Evolutionary conservation across 2,797 vertebrate genomes (phyloP).

Genomic region (Sebastes hopkinsi): DNA sequence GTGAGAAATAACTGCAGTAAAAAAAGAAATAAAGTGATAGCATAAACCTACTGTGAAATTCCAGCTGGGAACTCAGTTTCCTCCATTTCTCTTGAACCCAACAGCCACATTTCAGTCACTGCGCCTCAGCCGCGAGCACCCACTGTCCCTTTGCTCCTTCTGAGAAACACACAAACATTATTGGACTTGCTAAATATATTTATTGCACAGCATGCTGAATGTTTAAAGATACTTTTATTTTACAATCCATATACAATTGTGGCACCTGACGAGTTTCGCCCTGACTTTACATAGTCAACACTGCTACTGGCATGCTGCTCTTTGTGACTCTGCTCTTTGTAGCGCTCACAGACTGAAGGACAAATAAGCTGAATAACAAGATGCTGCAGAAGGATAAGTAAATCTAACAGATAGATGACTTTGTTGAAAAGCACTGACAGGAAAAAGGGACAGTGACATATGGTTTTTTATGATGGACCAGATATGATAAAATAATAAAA

Average conservation of each 20-base stretch:
- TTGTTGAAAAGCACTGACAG: neutral
- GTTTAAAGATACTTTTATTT: constrained; percentile 81
- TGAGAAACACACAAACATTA: constrained; percentile 62
- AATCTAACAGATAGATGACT: constrained; percentile 16
- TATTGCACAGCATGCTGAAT: constrained; percentile 75
- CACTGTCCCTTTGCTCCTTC: constrained; percentile 30
- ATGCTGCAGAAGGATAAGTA: constrained; percentile 10
- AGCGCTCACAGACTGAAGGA: constrained; percentile 34
- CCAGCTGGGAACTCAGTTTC: constrained; percentile 5
- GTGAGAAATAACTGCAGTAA: neutral
- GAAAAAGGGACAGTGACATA: constrained; percentile 9
- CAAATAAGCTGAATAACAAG: constrained; percentile 27
- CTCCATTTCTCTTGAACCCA: constrained; percentile 32
- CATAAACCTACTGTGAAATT: constrained; percentile 58
- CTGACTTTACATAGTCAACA: constrained; percentile 73
- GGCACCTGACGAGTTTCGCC: constrained; percentile 34
- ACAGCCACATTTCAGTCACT: constrained; percentile 23
- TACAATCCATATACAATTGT: constrained; percentile 77
- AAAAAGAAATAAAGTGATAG: neutral
- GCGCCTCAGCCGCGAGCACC: constrained; percentile 10
- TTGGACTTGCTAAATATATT: constrained; percentile 78
- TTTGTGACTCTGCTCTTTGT: constrained; percentile 16
- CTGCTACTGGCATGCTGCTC: constrained; percentile 13
- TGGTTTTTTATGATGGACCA: neutral
- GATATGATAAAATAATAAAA: neutral